phyloP scores from a whole-genome alignment of 2,888 invertebrate species.

The Eupelmus urozonus region DNA sequence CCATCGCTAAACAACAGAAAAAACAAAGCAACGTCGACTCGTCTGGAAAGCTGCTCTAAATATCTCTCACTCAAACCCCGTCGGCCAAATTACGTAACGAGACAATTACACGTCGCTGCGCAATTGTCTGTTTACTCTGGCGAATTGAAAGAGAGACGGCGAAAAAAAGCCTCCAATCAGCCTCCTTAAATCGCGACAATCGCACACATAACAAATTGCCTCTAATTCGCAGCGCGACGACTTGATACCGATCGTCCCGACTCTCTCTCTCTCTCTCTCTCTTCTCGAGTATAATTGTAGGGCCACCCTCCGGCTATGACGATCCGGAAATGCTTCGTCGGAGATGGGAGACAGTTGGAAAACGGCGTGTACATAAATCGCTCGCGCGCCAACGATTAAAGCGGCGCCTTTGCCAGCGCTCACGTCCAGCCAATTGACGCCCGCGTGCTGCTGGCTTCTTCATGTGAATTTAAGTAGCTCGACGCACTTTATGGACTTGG shows the following conservation, averaged over 20 bases:
- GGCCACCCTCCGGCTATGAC: not conserved
- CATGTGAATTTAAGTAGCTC: too few species aligned
- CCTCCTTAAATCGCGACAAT: slow-evolving; percentile 52
- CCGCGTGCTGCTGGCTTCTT: too few species aligned
- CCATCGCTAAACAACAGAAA: not conserved
- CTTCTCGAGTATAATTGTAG: slow-evolving; percentile 22
- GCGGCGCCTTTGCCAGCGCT: not conserved
- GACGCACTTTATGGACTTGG: too few species aligned
- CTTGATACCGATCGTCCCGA: slow-evolving; percentile 18
- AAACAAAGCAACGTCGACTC: not conserved
- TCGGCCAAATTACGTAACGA: slow-evolving; percentile 35
- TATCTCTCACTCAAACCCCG: not conserved
- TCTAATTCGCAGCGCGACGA: slow-evolving; percentile 41
- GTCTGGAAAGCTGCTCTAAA: slow-evolving; percentile 5
- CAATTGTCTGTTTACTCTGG: slow-evolving; percentile 44
- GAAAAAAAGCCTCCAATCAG: slow-evolving; percentile 3
- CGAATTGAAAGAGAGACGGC: slow-evolving; percentile 36
- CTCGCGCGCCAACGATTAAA: not conserved
- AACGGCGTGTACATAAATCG: not conserved
- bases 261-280: too few species aligned
- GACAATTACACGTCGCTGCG: slow-evolving; percentile 30
- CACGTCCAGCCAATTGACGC: too few species aligned
- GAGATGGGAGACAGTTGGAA: too few species aligned
- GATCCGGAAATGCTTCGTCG: slow-evolving; percentile 25
- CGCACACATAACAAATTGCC: slow-evolving; percentile 43